phyloP scores from a whole-genome alignment of 2,797 vertebrate species.

The Morus bassanus region DNA sequence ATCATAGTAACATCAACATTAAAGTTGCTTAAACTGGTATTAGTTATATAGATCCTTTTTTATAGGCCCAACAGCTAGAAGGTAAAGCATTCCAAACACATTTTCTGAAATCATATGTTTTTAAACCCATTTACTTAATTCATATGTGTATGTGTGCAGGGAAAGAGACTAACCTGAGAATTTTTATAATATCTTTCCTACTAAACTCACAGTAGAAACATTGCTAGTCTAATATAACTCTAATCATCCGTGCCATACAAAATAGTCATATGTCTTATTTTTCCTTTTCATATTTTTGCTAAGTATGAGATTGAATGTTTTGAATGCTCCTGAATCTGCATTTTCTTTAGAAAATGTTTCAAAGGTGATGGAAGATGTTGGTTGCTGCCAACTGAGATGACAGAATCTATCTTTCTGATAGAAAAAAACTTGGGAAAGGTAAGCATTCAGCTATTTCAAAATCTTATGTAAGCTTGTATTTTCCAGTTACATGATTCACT shows the following conservation, averaged over 20 bases:
- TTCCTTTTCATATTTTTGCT: background rate
- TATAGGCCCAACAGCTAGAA: background rate
- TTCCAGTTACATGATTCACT: background rate
- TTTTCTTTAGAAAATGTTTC: background rate
- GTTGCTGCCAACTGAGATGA: background rate
- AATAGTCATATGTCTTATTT: background rate
- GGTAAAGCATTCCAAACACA: background rate
- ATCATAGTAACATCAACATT: background rate
- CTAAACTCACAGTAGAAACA: background rate
- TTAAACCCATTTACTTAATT: background rate
- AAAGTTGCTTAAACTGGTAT: background rate
- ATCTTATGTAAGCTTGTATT: background rate
- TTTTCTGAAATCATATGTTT: background rate
- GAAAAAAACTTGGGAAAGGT: background rate
- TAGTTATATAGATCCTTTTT: background rate
- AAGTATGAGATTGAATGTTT: background rate
- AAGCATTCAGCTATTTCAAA: background rate
- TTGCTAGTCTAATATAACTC: background rate
- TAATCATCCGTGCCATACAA: background rate
- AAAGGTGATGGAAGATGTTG: background rate
- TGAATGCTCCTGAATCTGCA: background rate
- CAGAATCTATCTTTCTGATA: background rate
- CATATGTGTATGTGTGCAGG: background rate
- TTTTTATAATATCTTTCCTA: background rate
- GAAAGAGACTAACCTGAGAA: background rate